phyloP scores from a whole-genome alignment of 2,888 invertebrate species.

The Neoaliturus tenellus region DNA sequence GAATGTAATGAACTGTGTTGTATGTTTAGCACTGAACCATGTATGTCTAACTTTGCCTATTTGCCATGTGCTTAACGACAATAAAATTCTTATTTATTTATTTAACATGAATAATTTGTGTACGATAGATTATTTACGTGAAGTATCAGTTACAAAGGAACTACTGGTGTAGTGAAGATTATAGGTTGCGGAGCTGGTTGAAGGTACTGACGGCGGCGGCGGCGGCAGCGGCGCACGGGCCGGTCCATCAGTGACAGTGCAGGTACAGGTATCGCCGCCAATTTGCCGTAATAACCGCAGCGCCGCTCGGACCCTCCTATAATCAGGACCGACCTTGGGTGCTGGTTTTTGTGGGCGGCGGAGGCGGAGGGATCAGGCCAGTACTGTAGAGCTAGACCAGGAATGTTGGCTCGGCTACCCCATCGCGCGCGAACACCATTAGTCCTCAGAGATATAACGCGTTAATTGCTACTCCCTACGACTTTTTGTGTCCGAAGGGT shows the following conservation, averaged over 20 bases:
- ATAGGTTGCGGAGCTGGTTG: too few relatives aligned
- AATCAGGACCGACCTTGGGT: conserved; percentile 22
- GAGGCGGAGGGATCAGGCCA: not conserved
- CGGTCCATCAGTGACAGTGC: not conserved
- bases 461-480: not conserved
- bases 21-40: too few relatives aligned
- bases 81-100: too few relatives aligned
- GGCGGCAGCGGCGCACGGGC: not conserved
- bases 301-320: conserved; percentile 32
- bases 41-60: too few relatives aligned
- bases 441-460: conserved; percentile 1
- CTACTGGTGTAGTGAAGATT: not conserved
- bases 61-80: too few relatives aligned
- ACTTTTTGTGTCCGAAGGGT: not conserved
- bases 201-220: too few relatives aligned
- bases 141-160: not conserved
- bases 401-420: not conserved
- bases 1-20: too few relatives aligned
- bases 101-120: too few relatives aligned
- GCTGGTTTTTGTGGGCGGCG: conserved; percentile 41
- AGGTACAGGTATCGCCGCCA: conserved; percentile 15
- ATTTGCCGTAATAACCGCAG: conserved; percentile 42
- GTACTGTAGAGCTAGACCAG: not conserved
- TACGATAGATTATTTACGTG: too few relatives aligned
- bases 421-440: not conserved